Conservation (phyloP, 2,113 vertebrate genomes). For the Peromyscus maniculatus region DNA sequence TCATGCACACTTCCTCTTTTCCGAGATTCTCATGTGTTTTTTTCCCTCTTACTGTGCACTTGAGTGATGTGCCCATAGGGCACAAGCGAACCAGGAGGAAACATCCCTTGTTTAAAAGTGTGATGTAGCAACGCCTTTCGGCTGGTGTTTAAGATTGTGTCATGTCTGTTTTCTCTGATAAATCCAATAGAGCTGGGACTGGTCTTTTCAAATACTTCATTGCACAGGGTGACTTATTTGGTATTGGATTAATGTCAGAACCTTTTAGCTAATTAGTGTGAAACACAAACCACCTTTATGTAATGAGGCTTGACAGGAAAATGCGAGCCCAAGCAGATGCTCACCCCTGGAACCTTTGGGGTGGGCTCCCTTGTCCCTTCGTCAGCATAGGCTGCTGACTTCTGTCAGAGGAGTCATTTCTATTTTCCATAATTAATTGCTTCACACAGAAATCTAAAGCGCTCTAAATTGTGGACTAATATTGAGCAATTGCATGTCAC, state of each 20-base stretch:
- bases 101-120: background rate
- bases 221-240: slow-evolving; percentile 62
- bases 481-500: slow-evolving; percentile 36
- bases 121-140: background rate
- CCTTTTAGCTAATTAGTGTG: slow-evolving; percentile 82
- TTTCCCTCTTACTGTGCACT: slow-evolving; percentile 41
- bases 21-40: background rate
- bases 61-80: background rate
- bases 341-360: slow-evolving; percentile 3
- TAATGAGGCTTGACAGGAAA: slow-evolving; percentile 83
- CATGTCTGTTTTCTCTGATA: fast-evolving
- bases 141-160: background rate
- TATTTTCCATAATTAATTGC: slow-evolving; percentile 54
- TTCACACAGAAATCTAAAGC: slow-evolving; percentile 60
- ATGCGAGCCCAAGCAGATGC: slow-evolving; percentile 74
- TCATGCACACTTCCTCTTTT: background rate
- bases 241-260: slow-evolving; percentile 84
- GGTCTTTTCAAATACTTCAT: slow-evolving; percentile 67
- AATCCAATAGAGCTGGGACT: slow-evolving; percentile 60
- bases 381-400: background rate
- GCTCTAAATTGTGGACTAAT: slow-evolving; percentile 36
- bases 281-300: slow-evolving; percentile 79
- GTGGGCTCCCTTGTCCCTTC: slow-evolving; percentile 21
- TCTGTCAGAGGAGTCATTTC: background rate
- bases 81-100: background rate